Base-by-base conservation (phyloP, 2,113 vertebrate species). In the Elephas maximus region DNA sequence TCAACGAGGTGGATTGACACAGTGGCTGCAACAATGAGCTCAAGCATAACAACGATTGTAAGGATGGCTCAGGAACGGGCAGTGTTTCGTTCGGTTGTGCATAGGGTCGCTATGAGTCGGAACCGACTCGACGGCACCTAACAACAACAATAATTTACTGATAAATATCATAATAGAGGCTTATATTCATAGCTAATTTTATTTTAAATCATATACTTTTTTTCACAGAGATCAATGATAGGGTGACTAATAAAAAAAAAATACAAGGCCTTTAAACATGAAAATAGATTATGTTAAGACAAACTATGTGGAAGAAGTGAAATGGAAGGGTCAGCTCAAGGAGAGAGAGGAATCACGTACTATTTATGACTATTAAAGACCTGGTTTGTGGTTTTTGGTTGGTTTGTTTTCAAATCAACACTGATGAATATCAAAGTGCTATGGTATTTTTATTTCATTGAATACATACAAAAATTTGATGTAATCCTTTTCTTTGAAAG, bases 261-360 rank as follows among this genome's bases (percentile, higher is more conserved):
- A 37, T 37, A 37, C 37, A 88, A 96, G 4, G 15, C 11, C 45
- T 86, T 92, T 67, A 85, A 95, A 88, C 28, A 84, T 83, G 67
- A 96, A 95, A 96, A 78, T 76, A 65, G n/a, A 84, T 33, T 77
- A 57, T 4, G 28, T 77, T 57, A 88, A 5, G 26, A 91, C 73
- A 83, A 71, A 78, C 73, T 91, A 82, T 69, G 33, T 67, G 65
- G 73, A 48, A 24, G 33, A 78, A 91, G 14, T 41, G 91, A 15
- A 89, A 93, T 91, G 24, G 79, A 91, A 92, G 74, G 24, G 7
- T 51, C 62, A 74, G 82, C 90, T 93, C 33, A 80, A 83, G 76
- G 65, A 67, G 17, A 69, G 1, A 48, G 73, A 69, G 82, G 85
- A 37, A 96, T 48, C 26, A 77, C 20, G 8, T 78, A 71, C 65